Base-by-base conservation (phyloP, 2,113 vertebrate genomes). In the Tamias sibiricus region DNA sequence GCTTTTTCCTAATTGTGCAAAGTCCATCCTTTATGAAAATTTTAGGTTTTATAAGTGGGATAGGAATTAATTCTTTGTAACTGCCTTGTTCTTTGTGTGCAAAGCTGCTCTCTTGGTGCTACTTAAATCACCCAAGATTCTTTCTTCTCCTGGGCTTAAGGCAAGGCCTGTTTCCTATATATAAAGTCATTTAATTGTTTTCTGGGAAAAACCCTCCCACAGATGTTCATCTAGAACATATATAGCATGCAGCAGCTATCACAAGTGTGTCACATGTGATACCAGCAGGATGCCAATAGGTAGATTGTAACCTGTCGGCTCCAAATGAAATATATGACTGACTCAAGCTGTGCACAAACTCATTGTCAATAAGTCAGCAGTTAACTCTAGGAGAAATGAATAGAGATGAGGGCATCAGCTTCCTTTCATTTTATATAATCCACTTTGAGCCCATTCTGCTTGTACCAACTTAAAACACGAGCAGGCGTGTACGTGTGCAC, bases 321-420 rank as follows among this genome's bases (percentile, higher is more conserved):
- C 47, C 66, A 69, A 96, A 87, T 95, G 94, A 97, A 96, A 96
- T 96, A 94, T 90, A 47, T 83, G 82, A 90, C 94, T 93, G 91
- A 87, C 52, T 96, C 95, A 93, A 94, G 88, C 96, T 93, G 97
- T 94, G 93, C 47, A 91, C 91, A 97, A 96, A 96, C 95, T 94
- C 94, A 85, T 59, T 96, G 91, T 95, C 89, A 1, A 87, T 96
- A 97, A 94, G 74, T 64, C 86, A 72, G 79, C 89, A 93, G 95
- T 90, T 97, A 97, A 77, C 71, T 59, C 49, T 28, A 11, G 59
- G 66, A 92, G 59, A 97, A 97, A 93, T 93, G 77, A 96, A 96
- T 89, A 95, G 96, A 83, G 74, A 96, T 95, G 92, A 96, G 80
- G 35, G 71, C 44, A 93, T 96, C 89, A 47, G 54, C 76, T 91